These are phyloP conservation scores for Onychomys arenicola DNA, from an alignment of 2,797 vertebrate genomes.

Conservation along the genomic window DNA sequence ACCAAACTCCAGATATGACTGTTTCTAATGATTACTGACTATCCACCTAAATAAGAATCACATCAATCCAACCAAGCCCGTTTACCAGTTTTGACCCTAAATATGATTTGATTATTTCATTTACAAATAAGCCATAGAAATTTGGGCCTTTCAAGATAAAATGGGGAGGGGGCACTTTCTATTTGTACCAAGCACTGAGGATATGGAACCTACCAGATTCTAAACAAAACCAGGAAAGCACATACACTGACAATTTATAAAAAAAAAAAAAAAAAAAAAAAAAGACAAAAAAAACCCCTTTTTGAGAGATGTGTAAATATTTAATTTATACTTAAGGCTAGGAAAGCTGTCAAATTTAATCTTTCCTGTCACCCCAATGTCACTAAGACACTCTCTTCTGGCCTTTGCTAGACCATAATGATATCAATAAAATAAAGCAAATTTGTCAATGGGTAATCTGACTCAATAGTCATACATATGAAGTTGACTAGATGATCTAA, in stretches of 20 bases:
- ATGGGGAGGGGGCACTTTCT: not conserved
- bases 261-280: not conserved
- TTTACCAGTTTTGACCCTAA: not conserved
- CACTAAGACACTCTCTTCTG: constrained; percentile 30
- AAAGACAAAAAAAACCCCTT: not conserved
- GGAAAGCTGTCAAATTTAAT: constrained; percentile 20
- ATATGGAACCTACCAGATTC: constrained; percentile 28
- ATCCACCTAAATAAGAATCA: not conserved
- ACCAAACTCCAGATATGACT: not conserved
- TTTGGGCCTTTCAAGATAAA: not conserved
- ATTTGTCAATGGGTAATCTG: constrained; percentile 50
- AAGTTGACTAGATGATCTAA: constrained; percentile 10
- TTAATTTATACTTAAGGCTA: constrained; percentile 35
- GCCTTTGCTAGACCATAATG: constrained; percentile 35
- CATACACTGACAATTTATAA: not conserved
- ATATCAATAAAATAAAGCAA: constrained; percentile 21
- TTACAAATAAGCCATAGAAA: not conserved
- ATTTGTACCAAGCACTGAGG: not conserved
- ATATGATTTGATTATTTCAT: not conserved
- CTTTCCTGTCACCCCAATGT: not conserved
- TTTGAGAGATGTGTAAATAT: not conserved
- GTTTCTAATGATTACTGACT: not conserved
- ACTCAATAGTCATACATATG: constrained; percentile 59
- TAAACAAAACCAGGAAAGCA: constrained; percentile 46
- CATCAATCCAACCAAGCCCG: not conserved